These are phyloP conservation scores for Sinocyclocheilus rhinocerous DNA, from an alignment of 2,113 vertebrate species.

Conservation along the genomic window DNA sequence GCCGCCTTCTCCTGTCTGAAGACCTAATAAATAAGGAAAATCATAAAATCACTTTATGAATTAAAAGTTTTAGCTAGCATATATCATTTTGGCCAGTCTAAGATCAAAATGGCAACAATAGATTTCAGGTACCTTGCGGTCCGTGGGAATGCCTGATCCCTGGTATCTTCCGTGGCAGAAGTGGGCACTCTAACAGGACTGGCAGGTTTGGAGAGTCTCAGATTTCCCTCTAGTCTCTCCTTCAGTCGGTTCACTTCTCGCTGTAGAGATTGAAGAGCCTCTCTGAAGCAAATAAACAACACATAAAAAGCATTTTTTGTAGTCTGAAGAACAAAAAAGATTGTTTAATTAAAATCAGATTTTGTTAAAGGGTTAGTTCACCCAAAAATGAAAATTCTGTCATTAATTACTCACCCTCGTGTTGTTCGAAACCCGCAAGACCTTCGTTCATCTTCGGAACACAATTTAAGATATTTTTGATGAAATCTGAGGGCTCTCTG, in stretches of 20 bases:
- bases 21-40: conserved; percentile 38
- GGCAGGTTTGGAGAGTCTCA: conserved; percentile 53
- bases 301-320: not conserved
- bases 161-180: not conserved
- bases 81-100: not conserved
- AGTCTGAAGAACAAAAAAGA: not conserved
- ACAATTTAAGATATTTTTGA: too few species aligned
- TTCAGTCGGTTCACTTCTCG: conserved; percentile 78
- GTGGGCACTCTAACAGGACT: conserved; percentile 33
- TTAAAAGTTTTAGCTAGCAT: not conserved
- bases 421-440: too few species aligned
- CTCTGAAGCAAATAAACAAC: conserved; percentile 65
- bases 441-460: too few species aligned
- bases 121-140: not conserved
- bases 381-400: too few species aligned
- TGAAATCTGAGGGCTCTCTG: too few species aligned
- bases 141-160: not conserved
- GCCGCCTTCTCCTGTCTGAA: conserved; percentile 2
- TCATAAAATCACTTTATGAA: not conserved
- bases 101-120: too few species aligned
- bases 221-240: conserved; percentile 73
- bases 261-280: conserved; percentile 79
- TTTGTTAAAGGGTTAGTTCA: too few species aligned
- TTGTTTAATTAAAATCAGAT: not conserved
- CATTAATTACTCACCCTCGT: too few species aligned